A percentile compares a stretch with the other conserved stretches of the same genome.
Conservation (phyloP, 2,888 invertebrate genomes). For the Catonia carolina region DNA sequence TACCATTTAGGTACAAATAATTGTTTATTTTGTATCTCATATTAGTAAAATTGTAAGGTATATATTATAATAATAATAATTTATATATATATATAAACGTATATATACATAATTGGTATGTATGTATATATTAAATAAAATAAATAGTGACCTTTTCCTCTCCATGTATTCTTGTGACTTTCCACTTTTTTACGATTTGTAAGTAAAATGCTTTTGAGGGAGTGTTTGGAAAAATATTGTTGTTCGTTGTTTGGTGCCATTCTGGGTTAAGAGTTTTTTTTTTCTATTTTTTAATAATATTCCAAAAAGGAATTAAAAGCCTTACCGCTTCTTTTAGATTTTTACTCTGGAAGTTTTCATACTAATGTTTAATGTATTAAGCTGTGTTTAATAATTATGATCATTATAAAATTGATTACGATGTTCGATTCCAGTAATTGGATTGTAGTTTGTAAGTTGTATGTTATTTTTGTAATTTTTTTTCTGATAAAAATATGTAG, state of each 20-base stretch:
- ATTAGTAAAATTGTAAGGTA: conserved; percentile 23
- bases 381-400: conserved; percentile 17
- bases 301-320: conserved; percentile 28
- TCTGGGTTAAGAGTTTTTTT: conserved; percentile 19
- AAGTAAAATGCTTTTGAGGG: conserved; percentile 9
- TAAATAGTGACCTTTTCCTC: conserved; percentile 25
- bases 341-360: conserved; percentile 32
- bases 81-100: not conserved
- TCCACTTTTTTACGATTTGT: conserved; percentile 26
- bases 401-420: conserved; percentile 16
- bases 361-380: conserved; percentile 27
- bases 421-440: conserved; percentile 25
- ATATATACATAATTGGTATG: too few relatives aligned
- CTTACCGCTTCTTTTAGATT: conserved; percentile 32
- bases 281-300: conserved; percentile 27
- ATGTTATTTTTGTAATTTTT: conserved; percentile 13
- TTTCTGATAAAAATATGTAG: conserved; percentile 15
- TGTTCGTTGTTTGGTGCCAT: conserved; percentile 17
- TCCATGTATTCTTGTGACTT: conserved; percentile 19
- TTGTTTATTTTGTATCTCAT: conserved; percentile 27
- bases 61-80: conserved; percentile 15
- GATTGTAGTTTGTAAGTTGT: conserved; percentile 20
- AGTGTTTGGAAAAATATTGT: conserved; percentile 15
- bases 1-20: conserved; percentile 26
- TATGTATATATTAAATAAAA: conserved; percentile 1